Base-by-base conservation (phyloP, 1,140 invertebrate species). In the Ceratosolen solmsi region DNA sequence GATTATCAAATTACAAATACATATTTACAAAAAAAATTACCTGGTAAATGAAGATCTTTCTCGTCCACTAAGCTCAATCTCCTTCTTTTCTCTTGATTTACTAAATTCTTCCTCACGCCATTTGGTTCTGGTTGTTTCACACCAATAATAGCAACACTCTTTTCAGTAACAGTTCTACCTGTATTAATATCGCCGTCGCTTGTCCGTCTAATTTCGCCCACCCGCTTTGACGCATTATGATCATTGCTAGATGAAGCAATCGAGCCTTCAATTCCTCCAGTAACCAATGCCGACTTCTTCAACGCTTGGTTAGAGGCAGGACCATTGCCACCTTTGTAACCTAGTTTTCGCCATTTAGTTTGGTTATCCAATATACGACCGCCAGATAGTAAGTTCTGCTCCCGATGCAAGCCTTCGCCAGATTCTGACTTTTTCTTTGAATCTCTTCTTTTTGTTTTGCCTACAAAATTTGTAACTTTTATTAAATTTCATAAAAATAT, bases 401-500 rank as follows among this genome's bases (percentile, higher is more conserved):
- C 91, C 15, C 91, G 87, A 84, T 90, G 88, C 63, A 89, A 77
- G 84, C 89, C 87, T 8, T 93, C 92, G 4, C 89, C 89, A 15
- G 92, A 89, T 80, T 92, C 92, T 7, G 88, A 84, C 84, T 94
- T 93, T 83, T 92, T 93, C 87, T 92, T 92, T 71, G 91, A 91
- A 86, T 92, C 92, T 87, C 91, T 90, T 90, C 92, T 92, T 83
- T 93, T 93, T 71, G 91, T 92, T 87, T 92, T 92, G 25, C 90
- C 90, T 92, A 65, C 3, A 85, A 86, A 78, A n/a, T n/a, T n/a
- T 85, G 78, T 51, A 3, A 22, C 17, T 27, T 79, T 46, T 13
- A 58, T 60, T 70, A 72, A 49, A 20, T 46, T 51, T 25, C 22
- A 30, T 20, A 58, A 22, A 17, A 63, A 54, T 1, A 7, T 65